Base-by-base conservation (phyloP, 2,113 vertebrate genomes). In the mouse (Mus musculus) region DNA sequence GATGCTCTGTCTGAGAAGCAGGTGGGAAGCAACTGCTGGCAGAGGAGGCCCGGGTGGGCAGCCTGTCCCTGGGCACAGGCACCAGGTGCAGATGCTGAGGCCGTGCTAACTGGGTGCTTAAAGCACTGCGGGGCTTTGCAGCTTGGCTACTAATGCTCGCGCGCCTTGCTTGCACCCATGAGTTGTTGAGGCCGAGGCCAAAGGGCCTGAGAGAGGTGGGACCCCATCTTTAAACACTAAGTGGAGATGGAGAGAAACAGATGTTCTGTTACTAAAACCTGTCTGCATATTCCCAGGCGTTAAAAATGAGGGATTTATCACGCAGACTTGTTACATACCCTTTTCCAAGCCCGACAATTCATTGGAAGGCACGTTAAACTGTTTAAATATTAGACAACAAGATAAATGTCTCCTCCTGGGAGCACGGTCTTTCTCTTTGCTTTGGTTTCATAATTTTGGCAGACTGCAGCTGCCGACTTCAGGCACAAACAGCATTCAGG, bases 371-470 rank as follows among this genome's bases (percentile, higher is more conserved):
- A 80, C 75, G 54, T 78, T 88, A 95, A 94, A 84, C 75, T 80
- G 76, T 93, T 97, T 88, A 75, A 95, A 80, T 95, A 97, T 80
- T 67, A 94, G 94, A 61, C 82, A 89, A 77, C 72, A 95, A 89
- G 95, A 93, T 89, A 86, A 89, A 95, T 94, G 49, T 96, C n/a
- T 56, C 61, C 84, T 94, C 26, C 92, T 42, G 90, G 92, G 77
- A 81, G 77, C 77, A 85, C 82, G 67, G 77, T 20, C 63, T 71
- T 90, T 61, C 88, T 52, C 69, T 65, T 4, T 89, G 78, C 78
- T 67, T 36, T 33, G 72, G 67, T 63, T 86, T 96, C 33, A 49
- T 39, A 49, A 89, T 95, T 90, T 86, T 39, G 63, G 90, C 30
- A 71, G 76, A 67, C 71, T 24, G 86, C 77, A 71, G 81, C 91